Evolutionary conservation across 2,113 vertebrate genomes (phyloP), one percentile per base, ranked within the genome.

Genomic region (Sinocyclocheilus rhinocerous): DNA sequence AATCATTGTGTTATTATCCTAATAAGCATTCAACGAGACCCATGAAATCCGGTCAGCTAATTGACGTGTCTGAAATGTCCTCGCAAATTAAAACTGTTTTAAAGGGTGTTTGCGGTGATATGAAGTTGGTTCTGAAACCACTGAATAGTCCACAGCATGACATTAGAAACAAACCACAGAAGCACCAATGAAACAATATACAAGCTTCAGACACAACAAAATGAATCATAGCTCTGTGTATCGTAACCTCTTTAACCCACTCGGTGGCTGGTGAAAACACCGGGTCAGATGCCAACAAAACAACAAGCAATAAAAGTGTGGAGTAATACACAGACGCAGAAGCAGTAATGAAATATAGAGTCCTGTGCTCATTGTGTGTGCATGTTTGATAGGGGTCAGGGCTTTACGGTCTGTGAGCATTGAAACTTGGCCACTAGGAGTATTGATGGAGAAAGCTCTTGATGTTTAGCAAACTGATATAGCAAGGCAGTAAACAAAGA

Each of bases 21-120:
- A 87, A 87, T 84, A 79, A 61, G 82, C 76, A 72, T 87, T 87
- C 29, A 70, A 73, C 15, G 13, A 73, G 76, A 87, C 50, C 50
- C 82, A 80, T 87, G 76, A 84, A 84, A 87, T 87, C 36, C 67
- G 26, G 82, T 84, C 82, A 87, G 86, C 86, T 87, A 87, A 87
- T 80, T 79, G 75, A 87, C 86, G 84, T 84, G 82, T 84, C 73
- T 84, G 63, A 84, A 87, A 87, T 79, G 86, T 79, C 48, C 76
- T 61, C 2, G 20, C 75, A 67, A 78, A 84, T 87, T 70, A 83
- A 45, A 76, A 50, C 18, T 15, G 73, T 65, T 83, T 82, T 76
- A 61, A 20, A 52, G 70, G 57, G 8, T 26, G 24, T 82, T 61
- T 33, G 45, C 45, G 13, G 39, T 10, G 57, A 67, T 55, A 22